Evolutionary conservation across 2,113 vertebrate genomes (phyloP).

Genomic region (Lophochroa leadbeateri): DNA sequence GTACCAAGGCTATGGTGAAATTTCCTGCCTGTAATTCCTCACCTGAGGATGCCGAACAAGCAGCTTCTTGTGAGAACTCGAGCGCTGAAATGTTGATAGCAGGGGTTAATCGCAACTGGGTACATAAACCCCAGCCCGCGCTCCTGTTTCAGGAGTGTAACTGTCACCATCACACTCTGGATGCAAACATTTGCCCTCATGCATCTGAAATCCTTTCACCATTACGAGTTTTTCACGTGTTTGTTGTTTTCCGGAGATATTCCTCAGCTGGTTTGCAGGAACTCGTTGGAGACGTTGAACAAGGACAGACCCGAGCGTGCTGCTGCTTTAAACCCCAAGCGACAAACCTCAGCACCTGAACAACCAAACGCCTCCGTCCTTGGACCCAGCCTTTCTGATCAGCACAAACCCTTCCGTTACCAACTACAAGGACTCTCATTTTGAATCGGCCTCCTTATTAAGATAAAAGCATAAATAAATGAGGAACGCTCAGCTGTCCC

Average conservation of each 20-base stretch:
- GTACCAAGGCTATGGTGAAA: not conserved
- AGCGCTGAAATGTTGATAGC: not conserved
- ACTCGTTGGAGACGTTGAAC: not conserved
- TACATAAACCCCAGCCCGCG: not conserved
- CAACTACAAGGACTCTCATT: not conserved
- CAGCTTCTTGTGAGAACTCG: not conserved
- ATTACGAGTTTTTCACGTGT: not conserved
- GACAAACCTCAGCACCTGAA: not conserved
- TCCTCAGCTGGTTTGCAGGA: not conserved
- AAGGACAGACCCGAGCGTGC: rapidly evolving
- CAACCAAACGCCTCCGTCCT: not conserved
- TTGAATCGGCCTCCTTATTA: not conserved
- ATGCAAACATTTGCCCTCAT: not conserved
- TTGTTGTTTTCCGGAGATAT: not conserved
- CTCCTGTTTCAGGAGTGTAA: rapidly evolving
- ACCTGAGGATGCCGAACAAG: not conserved
- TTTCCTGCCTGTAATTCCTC: not conserved
- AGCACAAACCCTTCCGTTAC: not conserved
- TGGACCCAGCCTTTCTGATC: not conserved
- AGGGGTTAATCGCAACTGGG: not conserved
- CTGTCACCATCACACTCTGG: rapidly evolving
- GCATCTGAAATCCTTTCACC: not conserved
- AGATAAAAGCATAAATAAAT: not conserved
- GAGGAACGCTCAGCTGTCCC: not conserved
- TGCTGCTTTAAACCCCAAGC: not conserved